Conservation (phyloP, 2,888 invertebrate genomes). For the Latheticus oryzae region DNA sequence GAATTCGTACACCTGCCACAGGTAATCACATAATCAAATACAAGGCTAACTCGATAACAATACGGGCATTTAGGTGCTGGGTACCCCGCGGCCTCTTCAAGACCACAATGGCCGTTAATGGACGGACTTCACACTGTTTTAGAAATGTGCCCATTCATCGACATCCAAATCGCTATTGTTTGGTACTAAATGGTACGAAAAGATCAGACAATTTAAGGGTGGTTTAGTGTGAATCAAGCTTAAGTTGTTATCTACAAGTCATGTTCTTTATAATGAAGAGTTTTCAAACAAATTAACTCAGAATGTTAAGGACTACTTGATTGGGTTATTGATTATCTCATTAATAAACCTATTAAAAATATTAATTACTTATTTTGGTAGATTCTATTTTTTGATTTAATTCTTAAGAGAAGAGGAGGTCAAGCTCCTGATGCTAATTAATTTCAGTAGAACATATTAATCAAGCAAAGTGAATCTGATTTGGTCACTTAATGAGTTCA, state of each 20-base stretch:
- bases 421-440: conserved; percentile 19
- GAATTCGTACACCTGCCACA: conserved; percentile 61
- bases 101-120: conserved; percentile 58
- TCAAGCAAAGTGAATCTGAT: conserved; percentile 34
- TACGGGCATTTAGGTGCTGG: conserved; percentile 60
- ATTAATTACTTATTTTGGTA: conserved; percentile 40
- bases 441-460: conserved; percentile 37
- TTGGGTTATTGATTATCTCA: conserved; percentile 56
- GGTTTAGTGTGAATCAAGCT: conserved; percentile 21
- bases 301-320: conserved; percentile 50
- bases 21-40: conserved; percentile 64
- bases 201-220: no score
- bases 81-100: conserved; percentile 51
- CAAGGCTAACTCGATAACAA: conserved; percentile 64
- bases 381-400: no score
- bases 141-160: conserved; percentile 65
- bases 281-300: conserved; percentile 46
- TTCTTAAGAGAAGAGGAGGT: conserved; percentile 10
- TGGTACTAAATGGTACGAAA: conserved; percentile 48
- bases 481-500: conserved; percentile 44
- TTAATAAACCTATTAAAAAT: conserved; percentile 55
- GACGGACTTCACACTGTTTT: conserved; percentile 65
- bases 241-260: conserved; percentile 33
- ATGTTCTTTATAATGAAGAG: conserved; percentile 43
- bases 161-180: conserved; percentile 50